These are phyloP conservation scores for Xenus cinereus DNA, from an alignment of 2,113 vertebrate species.

Conservation along the genomic window DNA sequence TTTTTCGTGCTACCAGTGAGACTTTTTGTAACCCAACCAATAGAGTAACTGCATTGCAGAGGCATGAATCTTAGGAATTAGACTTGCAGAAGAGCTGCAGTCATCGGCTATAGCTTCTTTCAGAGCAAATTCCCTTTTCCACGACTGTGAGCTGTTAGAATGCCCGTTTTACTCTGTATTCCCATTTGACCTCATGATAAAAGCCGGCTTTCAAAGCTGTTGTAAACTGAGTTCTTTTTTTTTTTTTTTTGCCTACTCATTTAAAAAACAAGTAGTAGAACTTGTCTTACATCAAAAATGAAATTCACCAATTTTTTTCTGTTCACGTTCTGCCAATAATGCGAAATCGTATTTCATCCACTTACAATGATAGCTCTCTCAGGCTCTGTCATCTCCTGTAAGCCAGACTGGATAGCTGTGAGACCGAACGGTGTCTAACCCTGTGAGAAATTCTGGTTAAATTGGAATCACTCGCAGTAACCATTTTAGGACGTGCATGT, in stretches of 20 bases:
- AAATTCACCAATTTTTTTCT: not conserved
- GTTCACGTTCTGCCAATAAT: not conserved
- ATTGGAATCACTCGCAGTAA: not conserved
- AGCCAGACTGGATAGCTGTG: not conserved
- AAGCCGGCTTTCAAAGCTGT: not conserved
- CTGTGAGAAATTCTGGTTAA: not conserved
- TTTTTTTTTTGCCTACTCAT: not conserved
- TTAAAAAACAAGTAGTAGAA: not conserved
- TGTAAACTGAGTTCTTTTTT: not conserved
- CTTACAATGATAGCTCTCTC: not conserved
- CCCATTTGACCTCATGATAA: not conserved
- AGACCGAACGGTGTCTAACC: not conserved
- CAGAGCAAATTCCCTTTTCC: not conserved
- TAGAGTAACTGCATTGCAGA: not conserved
- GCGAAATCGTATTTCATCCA: not conserved
- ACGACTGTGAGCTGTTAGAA: not conserved
- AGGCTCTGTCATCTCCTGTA: not conserved
- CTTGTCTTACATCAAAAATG: not conserved
- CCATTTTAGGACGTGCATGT: not conserved
- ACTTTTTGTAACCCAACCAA: constrained; percentile 12
- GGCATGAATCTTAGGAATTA: constrained; percentile 10
- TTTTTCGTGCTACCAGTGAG: not conserved
- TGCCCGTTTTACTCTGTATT: not conserved
- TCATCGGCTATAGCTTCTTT: not conserved
- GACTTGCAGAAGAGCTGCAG: constrained; percentile 1